phyloP scores from a whole-genome alignment of 2,113 vertebrate species.

The Neogobius melanostomus region DNA sequence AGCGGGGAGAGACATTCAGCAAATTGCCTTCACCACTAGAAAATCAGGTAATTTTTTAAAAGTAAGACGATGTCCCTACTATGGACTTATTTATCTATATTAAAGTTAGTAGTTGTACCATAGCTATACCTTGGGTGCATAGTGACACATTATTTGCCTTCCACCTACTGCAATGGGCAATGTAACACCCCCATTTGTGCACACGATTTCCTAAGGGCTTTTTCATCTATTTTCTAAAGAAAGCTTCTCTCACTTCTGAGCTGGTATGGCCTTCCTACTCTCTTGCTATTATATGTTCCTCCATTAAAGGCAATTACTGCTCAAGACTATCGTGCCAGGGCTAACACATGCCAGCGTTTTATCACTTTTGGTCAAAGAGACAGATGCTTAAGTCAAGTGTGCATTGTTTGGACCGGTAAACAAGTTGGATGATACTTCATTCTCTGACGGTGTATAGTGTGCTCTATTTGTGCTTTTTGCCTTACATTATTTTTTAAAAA shows the following conservation, averaged over 20 bases:
- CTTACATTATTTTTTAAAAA: background rate
- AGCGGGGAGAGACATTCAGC: too few relatives aligned
- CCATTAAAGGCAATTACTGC: constrained; percentile 72
- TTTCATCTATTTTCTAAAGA: constrained; percentile 63
- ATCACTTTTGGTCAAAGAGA: constrained; percentile 62
- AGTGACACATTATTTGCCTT: too few relatives aligned
- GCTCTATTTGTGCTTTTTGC: background rate
- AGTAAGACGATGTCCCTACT: too few relatives aligned
- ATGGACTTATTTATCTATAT: too few relatives aligned
- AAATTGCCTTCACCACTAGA: too few relatives aligned
- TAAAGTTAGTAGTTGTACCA: too few relatives aligned
- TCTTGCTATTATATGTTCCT: constrained; percentile 68
- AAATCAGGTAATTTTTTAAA: too few relatives aligned
- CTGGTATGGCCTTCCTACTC: constrained; percentile 63
- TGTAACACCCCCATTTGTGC: background rate
- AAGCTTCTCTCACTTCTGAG: constrained; percentile 62
- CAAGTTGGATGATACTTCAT: constrained; percentile 48
- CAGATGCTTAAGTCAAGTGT: constrained; percentile 55
- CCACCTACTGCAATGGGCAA: too few relatives aligned
- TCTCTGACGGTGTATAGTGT: constrained; percentile 11
- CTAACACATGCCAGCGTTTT: constrained; percentile 52
- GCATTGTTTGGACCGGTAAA: constrained; percentile 50
- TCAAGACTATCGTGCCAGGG: constrained; percentile 40
- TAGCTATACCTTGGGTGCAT: too few relatives aligned
- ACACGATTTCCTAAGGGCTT: constrained; percentile 29